phyloP scores from a whole-genome alignment of 1,140 invertebrate species.

The Zaprionus nigranus region DNA sequence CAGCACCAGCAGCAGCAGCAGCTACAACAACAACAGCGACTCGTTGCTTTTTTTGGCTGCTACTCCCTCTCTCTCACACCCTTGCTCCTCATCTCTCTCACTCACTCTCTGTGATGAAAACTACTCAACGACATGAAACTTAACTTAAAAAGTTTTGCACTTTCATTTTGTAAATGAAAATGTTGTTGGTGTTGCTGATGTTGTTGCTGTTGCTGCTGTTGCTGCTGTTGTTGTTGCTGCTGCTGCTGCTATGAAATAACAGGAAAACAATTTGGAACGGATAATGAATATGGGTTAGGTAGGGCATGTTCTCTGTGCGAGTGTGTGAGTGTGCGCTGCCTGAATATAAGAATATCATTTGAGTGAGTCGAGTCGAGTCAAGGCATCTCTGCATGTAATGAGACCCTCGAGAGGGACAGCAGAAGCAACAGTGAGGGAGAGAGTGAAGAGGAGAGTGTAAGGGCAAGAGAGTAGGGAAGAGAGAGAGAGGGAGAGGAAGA shows the following conservation, averaged over 20 bases:
- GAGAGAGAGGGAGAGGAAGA: background rate
- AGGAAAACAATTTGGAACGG: conserved; percentile 80
- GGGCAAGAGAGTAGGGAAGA: background rate
- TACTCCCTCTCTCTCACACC: conserved; percentile 33
- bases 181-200: conserved; percentile 55
- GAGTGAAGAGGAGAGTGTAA: background rate
- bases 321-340: background rate
- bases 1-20: conserved; percentile 6
- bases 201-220: conserved; percentile 53
- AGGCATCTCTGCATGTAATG: conserved; percentile 35
- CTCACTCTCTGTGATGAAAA: conserved; percentile 65
- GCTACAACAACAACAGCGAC: conserved; percentile 18
- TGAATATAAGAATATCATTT: conserved; percentile 50
- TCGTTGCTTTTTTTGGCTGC: conserved; percentile 31
- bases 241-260: conserved; percentile 61
- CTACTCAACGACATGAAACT: conserved; percentile 82
- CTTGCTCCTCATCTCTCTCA: background rate
- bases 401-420: conserved; percentile 41
- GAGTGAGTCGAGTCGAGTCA: conserved; percentile 24
- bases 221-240: conserved; percentile 41
- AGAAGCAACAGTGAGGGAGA: background rate
- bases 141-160: conserved; percentile 83
- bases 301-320: conserved; percentile 16
- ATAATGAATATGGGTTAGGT: conserved; percentile 82
- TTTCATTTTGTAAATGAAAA: conserved; percentile 82